phyloP scores from a whole-genome alignment of 2,113 vertebrate species.

The Oxygymnocypris stewartii region DNA sequence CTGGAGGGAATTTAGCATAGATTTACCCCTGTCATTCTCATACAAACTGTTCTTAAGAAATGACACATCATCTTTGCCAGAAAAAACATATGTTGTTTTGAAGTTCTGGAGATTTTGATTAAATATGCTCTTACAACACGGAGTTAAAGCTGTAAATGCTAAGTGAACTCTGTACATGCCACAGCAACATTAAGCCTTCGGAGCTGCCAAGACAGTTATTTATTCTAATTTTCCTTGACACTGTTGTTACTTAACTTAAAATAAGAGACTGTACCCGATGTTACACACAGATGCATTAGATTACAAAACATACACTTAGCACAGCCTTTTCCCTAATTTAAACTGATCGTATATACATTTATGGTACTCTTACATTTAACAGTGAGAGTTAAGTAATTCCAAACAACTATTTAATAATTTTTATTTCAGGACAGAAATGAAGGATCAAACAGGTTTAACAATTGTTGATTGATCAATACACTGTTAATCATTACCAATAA shows the following conservation, averaged over 20 bases:
- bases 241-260: slow-evolving; percentile 40
- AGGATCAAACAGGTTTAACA: too few relatives aligned
- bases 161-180: slow-evolving; percentile 37
- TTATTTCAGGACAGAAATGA: neutral
- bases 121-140: neutral
- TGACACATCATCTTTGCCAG: neutral
- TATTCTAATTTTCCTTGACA: slow-evolving; percentile 52
- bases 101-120: slow-evolving; percentile 3
- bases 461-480: neutral
- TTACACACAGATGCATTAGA: neutral
- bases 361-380: neutral
- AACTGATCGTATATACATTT: neutral
- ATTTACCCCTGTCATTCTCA: neutral
- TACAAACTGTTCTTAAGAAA: neutral
- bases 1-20: neutral
- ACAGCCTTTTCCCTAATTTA: neutral
- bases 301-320: neutral
- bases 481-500: neutral
- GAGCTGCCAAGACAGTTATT: slow-evolving; percentile 48
- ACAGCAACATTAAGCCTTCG: slow-evolving; percentile 19
- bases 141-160: slow-evolving; percentile 36
- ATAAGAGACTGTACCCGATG: neutral
- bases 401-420: neutral
- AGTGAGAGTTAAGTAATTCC: neutral
- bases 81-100: neutral